Conservation (phyloP, 2,888 invertebrate genomes). For the Morpho deidamia region DNA sequence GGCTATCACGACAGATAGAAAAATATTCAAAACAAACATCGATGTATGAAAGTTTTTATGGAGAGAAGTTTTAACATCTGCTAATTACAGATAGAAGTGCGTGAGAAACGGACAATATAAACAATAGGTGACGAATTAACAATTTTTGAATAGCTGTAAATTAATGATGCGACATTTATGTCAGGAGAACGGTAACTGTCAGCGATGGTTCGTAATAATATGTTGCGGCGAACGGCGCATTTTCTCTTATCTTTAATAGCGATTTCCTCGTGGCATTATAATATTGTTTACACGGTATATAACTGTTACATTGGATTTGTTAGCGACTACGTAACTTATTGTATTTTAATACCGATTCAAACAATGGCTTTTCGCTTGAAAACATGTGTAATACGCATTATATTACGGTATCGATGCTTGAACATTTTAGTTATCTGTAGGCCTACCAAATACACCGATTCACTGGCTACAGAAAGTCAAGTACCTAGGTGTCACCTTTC, state of each 20-base stretch:
- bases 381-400: neutral
- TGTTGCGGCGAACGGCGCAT: conserved; percentile 20
- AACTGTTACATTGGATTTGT: conserved; percentile 8
- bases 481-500: too few species aligned
- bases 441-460: too few species aligned
- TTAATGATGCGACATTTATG: conserved; percentile 27
- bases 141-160: conserved; percentile 11
- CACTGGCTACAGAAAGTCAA: too few species aligned
- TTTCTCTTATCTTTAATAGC: conserved; percentile 24
- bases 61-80: too few species aligned
- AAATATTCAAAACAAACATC: too few species aligned
- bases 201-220: conserved; percentile 14
- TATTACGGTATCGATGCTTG: too few species aligned
- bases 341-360: neutral
- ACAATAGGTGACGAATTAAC: neutral
- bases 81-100: neutral
- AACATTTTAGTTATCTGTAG: too few species aligned
- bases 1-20: too few species aligned
- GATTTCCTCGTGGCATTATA: conserved; percentile 16
- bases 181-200: conserved; percentile 24
- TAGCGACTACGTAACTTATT: neutral
- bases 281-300: conserved; percentile 9
- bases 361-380: conserved; percentile 7
- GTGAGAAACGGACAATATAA: neutral
- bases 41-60: too few species aligned